Conservation (phyloP, 2,888 invertebrate genomes). For the Augochlorella aurata region DNA sequence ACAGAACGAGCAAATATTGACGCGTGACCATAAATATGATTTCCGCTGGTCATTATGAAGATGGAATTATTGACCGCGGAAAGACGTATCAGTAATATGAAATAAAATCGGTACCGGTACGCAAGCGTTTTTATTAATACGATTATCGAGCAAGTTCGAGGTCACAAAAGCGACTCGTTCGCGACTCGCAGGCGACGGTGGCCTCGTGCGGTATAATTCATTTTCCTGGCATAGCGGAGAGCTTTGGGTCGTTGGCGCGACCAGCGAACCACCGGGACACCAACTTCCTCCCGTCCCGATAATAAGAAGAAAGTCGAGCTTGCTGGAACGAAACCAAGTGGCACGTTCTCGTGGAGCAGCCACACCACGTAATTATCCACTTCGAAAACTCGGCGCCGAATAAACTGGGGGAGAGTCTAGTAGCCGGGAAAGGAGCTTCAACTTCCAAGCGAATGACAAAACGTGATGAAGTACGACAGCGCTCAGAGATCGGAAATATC, state of each 20-base stretch:
- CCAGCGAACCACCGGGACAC: conserved; percentile 27
- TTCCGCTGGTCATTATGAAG: conserved; percentile 56
- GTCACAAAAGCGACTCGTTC: conserved; percentile 14
- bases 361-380: conserved; percentile 65
- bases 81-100: conserved; percentile 56
- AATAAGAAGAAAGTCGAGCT: conserved; percentile 61
- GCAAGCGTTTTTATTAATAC: conserved; percentile 58
- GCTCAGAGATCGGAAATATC: not conserved
- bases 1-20: conserved; percentile 53
- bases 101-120: conserved; percentile 58
- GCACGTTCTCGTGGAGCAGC: conserved; percentile 46
- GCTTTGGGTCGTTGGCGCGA: conserved; percentile 57
- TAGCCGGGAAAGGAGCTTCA: conserved; percentile 23
- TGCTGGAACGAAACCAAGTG: conserved; percentile 68
- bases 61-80: conserved; percentile 56
- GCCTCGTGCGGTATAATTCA: conserved; percentile 58
- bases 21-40: conserved; percentile 53
- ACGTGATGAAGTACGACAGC: conserved; percentile 7
- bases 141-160: conserved; percentile 52
- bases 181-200: conserved; percentile 23
- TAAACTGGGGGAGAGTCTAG: conserved; percentile 23
- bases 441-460: conserved; percentile 45
- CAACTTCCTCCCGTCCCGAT: conserved; percentile 38
- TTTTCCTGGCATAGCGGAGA: conserved; percentile 35
- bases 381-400: conserved; percentile 58